phyloP scores from a whole-genome alignment of 2,113 vertebrate species.

The Takifugu flavidus region DNA sequence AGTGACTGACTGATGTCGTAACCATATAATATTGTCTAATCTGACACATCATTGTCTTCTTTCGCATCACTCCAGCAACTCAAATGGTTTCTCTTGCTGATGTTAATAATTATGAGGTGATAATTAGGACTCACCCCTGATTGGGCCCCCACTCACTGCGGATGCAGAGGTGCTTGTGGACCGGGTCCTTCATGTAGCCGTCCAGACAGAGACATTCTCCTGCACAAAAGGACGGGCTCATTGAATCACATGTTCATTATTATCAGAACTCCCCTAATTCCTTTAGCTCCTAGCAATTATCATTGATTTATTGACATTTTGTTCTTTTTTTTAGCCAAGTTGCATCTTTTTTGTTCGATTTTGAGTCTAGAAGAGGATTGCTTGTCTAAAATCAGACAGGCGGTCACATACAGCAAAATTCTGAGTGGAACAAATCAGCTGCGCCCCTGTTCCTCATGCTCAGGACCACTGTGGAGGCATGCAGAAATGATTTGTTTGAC shows the following conservation, averaged over 20 bases:
- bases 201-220: slow-evolving; percentile 95
- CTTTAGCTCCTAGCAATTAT: too few relatives aligned
- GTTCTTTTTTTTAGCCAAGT: background rate
- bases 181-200: slow-evolving; percentile 96
- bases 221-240: slow-evolving; percentile 55
- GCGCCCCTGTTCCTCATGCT: too few relatives aligned
- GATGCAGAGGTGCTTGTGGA: slow-evolving; percentile 97
- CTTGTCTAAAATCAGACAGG: too few relatives aligned
- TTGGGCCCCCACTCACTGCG: slow-evolving; percentile 97
- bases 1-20: too few relatives aligned
- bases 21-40: background rate
- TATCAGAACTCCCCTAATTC: background rate
- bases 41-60: slow-evolving; percentile 15
- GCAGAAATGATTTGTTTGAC: background rate
- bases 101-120: slow-evolving; percentile 17
- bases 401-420: too few relatives aligned
- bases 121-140: slow-evolving; percentile 87
- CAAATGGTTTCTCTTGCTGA: slow-evolving; percentile 12
- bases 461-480: too few relatives aligned
- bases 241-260: slow-evolving; percentile 38
- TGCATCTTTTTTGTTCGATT: too few relatives aligned
- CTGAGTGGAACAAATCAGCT: too few relatives aligned
- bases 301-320: background rate
- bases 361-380: too few relatives aligned
- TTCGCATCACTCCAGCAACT: background rate